Base-by-base conservation (phyloP, 2,888 invertebrate species). In the Margaritifera margaritifera region DNA sequence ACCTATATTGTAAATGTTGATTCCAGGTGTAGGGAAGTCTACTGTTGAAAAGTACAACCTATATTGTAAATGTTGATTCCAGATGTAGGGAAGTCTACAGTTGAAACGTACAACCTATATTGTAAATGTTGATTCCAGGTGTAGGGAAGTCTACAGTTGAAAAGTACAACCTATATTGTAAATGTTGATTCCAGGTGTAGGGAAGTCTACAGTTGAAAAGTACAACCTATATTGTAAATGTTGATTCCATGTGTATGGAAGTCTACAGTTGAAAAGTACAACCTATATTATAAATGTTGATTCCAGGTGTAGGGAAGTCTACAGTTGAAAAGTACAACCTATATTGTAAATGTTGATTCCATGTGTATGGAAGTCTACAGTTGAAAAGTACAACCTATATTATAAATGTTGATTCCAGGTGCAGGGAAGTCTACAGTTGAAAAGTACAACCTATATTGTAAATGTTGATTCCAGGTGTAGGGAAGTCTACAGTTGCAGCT, bases 61-160 rank as follows among this genome's bases (percentile, higher is more conserved):
- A 19, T 25, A 42, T 27, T 31, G 57, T 57, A 8, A 55, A 6
- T 55, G 50, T 55, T 50, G n/a, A 31, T 27, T 58, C 22, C 65
- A 72, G 71, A 68, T 62, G 71, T 72, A 31, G 71, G 71, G 22
- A 72, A 72, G 60, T 72, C 71, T 27, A 72, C 71, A 50, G 61
- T 68, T 2, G 60, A 58, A n/a, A n/a, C n/a, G 24, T 57, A 57
- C 31, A 60, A 18, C 4, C 11, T 42, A 19, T 25, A 42, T 27
- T 31, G 57, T 57, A 8, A 55, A 6, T 55, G 50, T 55, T 50
- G n/a, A 31, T 27, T 58, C 22, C 65, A 72, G 71, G 71, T 62
- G 71, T 72, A 31, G 71, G 71, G 22, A 72, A 72, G 60, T 72
- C 71, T 27, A 72, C 71, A 50, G 61, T 68, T 2, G 60, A n/a